phyloP scores from a whole-genome alignment of 2,888 invertebrate genomes.

The Ichneumoninae sp. region DNA sequence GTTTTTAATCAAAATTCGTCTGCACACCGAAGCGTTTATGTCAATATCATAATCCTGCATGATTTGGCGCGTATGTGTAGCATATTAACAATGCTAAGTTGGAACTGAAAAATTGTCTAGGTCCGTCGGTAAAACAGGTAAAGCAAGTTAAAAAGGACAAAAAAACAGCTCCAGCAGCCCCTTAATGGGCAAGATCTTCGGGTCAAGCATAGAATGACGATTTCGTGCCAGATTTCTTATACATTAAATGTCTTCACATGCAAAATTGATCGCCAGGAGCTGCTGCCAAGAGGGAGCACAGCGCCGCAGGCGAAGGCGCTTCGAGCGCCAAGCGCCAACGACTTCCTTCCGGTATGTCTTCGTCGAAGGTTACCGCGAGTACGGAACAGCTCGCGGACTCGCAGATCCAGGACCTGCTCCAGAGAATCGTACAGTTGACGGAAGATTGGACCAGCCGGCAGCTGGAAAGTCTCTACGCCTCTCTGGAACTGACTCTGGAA shows the following conservation, averaged over 20 bases:
- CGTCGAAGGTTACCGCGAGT: slow-evolving; percentile 46
- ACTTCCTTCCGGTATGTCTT: slow-evolving; percentile 57
- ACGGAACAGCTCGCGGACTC: slow-evolving; percentile 71
- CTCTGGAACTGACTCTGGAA: slow-evolving; percentile 72
- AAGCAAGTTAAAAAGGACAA: no score
- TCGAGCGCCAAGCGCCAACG: slow-evolving; percentile 74
- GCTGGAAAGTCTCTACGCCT: slow-evolving; percentile 75
- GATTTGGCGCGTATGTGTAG: no score
- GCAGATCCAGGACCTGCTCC: slow-evolving; percentile 75
- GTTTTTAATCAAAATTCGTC: no score
- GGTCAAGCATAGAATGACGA: no score
- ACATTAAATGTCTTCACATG: background rate
- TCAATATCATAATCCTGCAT: no score
- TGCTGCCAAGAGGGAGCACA: slow-evolving; percentile 75
- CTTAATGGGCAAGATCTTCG: no score
- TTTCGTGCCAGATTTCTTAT: no score
- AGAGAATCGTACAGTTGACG: slow-evolving; percentile 73
- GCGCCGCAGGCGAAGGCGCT: slow-evolving; percentile 73
- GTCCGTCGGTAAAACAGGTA: no score
- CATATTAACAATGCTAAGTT: no score
- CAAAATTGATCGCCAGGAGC: slow-evolving; percentile 65
- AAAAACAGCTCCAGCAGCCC: no score
- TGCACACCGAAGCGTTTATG: no score
- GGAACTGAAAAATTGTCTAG: no score
- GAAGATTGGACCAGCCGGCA: slow-evolving; percentile 78